These are phyloP conservation scores for Diorhabda carinulata DNA, from an alignment of 1,140 invertebrate genomes.

Conservation along the genomic window DNA sequence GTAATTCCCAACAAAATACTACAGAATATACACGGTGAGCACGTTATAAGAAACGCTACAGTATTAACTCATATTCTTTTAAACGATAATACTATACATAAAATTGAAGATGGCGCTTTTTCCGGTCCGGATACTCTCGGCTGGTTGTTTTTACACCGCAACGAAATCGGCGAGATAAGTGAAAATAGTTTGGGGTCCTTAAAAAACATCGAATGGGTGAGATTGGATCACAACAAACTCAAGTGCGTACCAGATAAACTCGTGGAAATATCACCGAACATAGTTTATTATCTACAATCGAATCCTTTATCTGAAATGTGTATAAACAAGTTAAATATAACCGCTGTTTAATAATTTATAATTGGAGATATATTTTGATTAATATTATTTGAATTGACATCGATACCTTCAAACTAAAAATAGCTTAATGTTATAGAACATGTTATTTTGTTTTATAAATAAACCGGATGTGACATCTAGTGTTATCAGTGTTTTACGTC, in stretches of 20 bases:
- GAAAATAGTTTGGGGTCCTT: slow-evolving; percentile 30
- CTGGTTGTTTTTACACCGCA: slow-evolving; percentile 41
- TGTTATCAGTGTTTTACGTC: no score
- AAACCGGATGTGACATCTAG: no score
- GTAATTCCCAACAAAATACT: slow-evolving; percentile 35
- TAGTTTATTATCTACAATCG: slow-evolving; percentile 35
- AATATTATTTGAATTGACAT: background rate
- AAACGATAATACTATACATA: slow-evolving; percentile 38
- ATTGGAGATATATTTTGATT: background rate
- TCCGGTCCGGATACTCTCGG: slow-evolving; percentile 36
- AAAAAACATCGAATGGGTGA: slow-evolving; percentile 34
- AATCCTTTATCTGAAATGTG: slow-evolving; percentile 38
- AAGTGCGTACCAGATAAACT: slow-evolving; percentile 36
- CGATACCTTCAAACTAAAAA: no score
- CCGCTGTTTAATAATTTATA: slow-evolving; percentile 15
- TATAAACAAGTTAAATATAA: slow-evolving; percentile 48
- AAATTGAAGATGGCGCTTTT: slow-evolving; percentile 38
- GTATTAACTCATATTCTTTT: slow-evolving; percentile 38
- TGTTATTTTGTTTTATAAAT: no score
- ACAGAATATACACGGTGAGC: slow-evolving; percentile 37
- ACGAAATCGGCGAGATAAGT: slow-evolving; percentile 36
- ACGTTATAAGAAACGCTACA: slow-evolving; percentile 30
- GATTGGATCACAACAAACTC: slow-evolving; percentile 37
- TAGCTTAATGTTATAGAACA: no score
- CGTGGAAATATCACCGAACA: slow-evolving; percentile 34